Percentiles rank a stretch among this genome's conserved stretches.
phyloP scores from a whole-genome alignment of 2,113 vertebrate species.

The Psephotus haematonotus region DNA sequence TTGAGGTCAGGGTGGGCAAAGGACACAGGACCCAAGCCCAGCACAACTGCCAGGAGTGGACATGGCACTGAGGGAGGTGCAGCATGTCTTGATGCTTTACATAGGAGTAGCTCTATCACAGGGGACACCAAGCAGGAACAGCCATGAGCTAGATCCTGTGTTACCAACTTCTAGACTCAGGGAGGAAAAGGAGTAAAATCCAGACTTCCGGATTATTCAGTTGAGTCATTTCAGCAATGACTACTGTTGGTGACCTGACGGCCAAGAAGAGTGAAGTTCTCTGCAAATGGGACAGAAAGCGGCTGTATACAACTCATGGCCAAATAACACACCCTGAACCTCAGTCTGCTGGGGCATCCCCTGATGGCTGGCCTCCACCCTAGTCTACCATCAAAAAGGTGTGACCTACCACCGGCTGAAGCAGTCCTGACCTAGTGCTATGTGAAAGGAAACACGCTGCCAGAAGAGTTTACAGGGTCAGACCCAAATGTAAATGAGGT shows the following conservation, averaged over 20 bases:
- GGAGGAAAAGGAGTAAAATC: background rate
- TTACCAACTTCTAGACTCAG: background rate
- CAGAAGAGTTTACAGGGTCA: background rate
- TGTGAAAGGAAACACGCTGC: background rate
- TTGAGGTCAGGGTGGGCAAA: background rate
- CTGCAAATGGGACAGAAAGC: background rate
- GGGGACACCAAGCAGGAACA: background rate
- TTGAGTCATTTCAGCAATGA: background rate
- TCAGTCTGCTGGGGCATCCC: background rate
- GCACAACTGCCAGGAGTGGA: background rate
- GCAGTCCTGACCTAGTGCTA: background rate
- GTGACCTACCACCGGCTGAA: background rate
- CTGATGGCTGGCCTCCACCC: background rate
- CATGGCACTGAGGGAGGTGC: background rate
- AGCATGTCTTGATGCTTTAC: background rate
- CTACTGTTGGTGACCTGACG: background rate
- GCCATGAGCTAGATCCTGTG: background rate
- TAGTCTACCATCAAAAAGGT: background rate
- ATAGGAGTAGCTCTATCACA: background rate
- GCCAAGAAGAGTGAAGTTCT: background rate
- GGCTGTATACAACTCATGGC: background rate
- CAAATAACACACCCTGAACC: background rate
- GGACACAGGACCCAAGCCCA: background rate
- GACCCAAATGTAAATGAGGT: background rate
- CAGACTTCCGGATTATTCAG: background rate